A percentile compares a stretch with the other conserved stretches of the same genome.
phyloP scores from a whole-genome alignment of 2,797 vertebrate species.

The Fundulus diaphanus region DNA sequence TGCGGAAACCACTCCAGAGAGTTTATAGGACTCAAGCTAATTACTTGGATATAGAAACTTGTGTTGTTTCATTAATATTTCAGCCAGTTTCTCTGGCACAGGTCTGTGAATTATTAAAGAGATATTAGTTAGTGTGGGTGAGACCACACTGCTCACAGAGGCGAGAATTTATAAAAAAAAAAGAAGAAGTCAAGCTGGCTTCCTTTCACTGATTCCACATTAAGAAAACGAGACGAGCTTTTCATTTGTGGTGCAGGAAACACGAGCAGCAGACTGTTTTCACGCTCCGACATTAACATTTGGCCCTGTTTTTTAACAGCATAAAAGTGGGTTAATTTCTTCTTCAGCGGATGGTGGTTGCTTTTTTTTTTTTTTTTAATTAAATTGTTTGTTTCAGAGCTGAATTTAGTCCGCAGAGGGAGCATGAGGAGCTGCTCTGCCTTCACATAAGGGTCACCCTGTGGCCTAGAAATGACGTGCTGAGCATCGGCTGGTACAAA shows the following conservation, averaged over 20 bases:
- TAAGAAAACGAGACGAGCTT: slow-evolving; percentile 21
- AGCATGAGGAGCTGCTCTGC: slow-evolving; percentile 40
- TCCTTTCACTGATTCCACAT: slow-evolving; percentile 23
- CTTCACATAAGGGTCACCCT: background rate
- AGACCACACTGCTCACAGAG: slow-evolving; percentile 39
- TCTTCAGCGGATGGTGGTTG: slow-evolving; percentile 18
- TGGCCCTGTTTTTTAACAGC: slow-evolving; percentile 12
- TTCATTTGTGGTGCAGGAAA: slow-evolving; percentile 27
- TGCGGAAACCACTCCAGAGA: slow-evolving; percentile 30
- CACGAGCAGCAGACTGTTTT: background rate
- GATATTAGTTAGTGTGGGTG: slow-evolving; percentile 43
- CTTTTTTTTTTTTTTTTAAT: too few relatives aligned
- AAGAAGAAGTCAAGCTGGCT: slow-evolving; percentile 13
- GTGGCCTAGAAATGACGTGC: background rate
- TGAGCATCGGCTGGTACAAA: too few relatives aligned
- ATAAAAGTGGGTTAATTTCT: slow-evolving; percentile 19
- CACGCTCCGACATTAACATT: background rate
- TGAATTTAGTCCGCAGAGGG: background rate
- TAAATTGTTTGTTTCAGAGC: background rate
- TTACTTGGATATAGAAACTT: slow-evolving; percentile 68
- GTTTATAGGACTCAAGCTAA: slow-evolving; percentile 55
- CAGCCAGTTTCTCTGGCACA: slow-evolving; percentile 59
- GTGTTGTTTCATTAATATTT: slow-evolving; percentile 78
- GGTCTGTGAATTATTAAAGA: slow-evolving; percentile 73
- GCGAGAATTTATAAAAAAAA: background rate